phyloP scores from a whole-genome alignment of 1,140 invertebrate genomes.

The Drosophila guanche region DNA sequence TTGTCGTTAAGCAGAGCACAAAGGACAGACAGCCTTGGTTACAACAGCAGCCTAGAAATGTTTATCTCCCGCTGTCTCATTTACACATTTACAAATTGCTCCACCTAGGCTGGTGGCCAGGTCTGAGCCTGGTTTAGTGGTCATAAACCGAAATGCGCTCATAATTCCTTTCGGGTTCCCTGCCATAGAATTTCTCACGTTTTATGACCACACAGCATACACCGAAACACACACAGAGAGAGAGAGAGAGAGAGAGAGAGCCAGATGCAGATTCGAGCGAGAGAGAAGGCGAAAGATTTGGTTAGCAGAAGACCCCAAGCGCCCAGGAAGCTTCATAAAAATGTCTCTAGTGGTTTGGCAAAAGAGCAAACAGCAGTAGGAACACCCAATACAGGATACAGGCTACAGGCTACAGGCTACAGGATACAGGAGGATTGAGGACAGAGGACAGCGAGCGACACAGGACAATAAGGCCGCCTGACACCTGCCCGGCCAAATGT shows the following conservation, averaged over 20 bases:
- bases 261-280: background rate
- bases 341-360: constrained; percentile 63
- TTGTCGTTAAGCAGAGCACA: no score
- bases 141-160: constrained; percentile 75
- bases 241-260: no score
- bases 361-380: background rate
- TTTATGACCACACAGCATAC: constrained; percentile 57
- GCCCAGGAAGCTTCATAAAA: constrained; percentile 60
- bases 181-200: constrained; percentile 68
- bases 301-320: background rate
- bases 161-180: constrained; percentile 61
- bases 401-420: background rate
- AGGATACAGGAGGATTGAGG: background rate
- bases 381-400: background rate
- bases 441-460: constrained; percentile 11
- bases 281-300: constrained; percentile 2
- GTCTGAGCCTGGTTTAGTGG: constrained; percentile 70
- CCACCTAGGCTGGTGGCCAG: constrained; percentile 1
- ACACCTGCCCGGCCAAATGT: constrained; percentile 56
- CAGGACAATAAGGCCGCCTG: constrained; percentile 50
- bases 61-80: constrained; percentile 24
- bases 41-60: no score
- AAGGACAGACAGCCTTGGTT: no score
- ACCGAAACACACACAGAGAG: background rate
- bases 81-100: constrained; percentile 72